These are phyloP conservation scores for Penaeus chinensis DNA, from an alignment of 1,140 invertebrate species.

Conservation along the genomic window DNA sequence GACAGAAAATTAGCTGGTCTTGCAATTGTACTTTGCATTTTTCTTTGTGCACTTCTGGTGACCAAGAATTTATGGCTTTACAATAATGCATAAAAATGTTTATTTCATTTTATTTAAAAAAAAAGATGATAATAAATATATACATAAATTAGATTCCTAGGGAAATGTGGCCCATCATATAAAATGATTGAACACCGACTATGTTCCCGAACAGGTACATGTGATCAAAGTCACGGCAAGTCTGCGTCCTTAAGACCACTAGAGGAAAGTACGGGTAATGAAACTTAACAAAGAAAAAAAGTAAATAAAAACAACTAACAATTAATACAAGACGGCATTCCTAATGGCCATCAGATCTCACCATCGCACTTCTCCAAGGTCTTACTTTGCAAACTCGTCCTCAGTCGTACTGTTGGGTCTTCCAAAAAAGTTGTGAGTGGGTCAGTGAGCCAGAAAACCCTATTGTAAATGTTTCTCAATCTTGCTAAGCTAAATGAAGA, in stretches of 20 bases:
- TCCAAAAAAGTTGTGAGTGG: neutral
- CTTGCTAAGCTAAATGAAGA: too few species aligned
- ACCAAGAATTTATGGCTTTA: slow-evolving; percentile 28
- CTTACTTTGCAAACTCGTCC: slow-evolving; percentile 32
- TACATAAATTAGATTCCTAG: slow-evolving; percentile 51
- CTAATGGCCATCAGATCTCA: neutral
- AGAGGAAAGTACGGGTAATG: neutral
- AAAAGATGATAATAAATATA: slow-evolving; percentile 39
- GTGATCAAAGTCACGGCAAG: slow-evolving; percentile 44
- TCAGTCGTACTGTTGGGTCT: slow-evolving; percentile 55
- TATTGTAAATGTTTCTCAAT: slow-evolving; percentile 5
- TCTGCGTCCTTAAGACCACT: slow-evolving; percentile 26
- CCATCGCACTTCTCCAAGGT: neutral
- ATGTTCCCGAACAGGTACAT: slow-evolving; percentile 58
- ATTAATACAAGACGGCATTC: neutral
- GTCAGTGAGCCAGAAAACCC: slow-evolving; percentile 52
- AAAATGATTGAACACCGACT: slow-evolving; percentile 46
- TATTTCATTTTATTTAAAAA: too few species aligned
- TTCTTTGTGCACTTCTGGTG: slow-evolving; percentile 45
- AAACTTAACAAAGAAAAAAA: neutral
- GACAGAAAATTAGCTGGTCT: slow-evolving; percentile 23
- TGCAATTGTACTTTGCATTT: slow-evolving; percentile 1
- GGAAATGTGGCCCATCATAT: slow-evolving; percentile 45
- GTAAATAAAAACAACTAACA: neutral
- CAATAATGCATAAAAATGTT: slow-evolving; percentile 24